Evolutionary conservation across 2,113 vertebrate species (phyloP), one percentile per base, ranked within the genome.

Genomic region (Trematomus loennbergii): DNA sequence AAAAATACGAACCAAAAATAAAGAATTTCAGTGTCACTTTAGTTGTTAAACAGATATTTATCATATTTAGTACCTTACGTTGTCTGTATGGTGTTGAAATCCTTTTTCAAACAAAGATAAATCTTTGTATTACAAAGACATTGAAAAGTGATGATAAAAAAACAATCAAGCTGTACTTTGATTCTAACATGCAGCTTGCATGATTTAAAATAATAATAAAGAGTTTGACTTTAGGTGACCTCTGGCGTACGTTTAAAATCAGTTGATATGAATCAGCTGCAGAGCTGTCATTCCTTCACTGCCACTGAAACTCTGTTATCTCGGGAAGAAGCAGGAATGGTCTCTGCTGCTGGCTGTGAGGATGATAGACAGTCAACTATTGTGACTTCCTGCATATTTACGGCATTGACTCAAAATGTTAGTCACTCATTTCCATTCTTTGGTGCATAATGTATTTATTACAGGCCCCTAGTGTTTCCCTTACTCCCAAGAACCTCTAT

Each of bases 221-320:
- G 40, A 64, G 67, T 46, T 61, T 54, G 9, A 61, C 12, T 6
- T 60, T 12, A 29, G 60, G 22, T 53, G 46, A 15, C 25, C 48
- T 33, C 29, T 61, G 40, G 18, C 64, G n/a, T 53, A 53, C 1
- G 4, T 55, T 45, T 18, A 10, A 59, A 70, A 54, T 71, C 2
- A 40, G 12, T 18, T 3, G 8, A 17, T 12, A 6, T 67, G 18
- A 66, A 10, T 66, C 49, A 54, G 10, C 40, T 61, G 55, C 60
- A 54, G 50, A 82, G 33, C 64, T 57, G 54, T 59, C 45, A 9
- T 18, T n/a, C 43, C 36, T 40, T 40, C 57, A 6, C 50, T 49
- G 61, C n/a, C 20, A 53, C 4, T 45, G 36, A 53, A 63, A 54
- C 36, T 57, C n/a, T 40, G 15, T 70, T 2, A 20, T 66, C 53